Percentiles rank a stretch among this genome's conserved stretches.
phyloP scores from a whole-genome alignment of 2,797 vertebrate species.

The Myotis pilosus region DNA sequence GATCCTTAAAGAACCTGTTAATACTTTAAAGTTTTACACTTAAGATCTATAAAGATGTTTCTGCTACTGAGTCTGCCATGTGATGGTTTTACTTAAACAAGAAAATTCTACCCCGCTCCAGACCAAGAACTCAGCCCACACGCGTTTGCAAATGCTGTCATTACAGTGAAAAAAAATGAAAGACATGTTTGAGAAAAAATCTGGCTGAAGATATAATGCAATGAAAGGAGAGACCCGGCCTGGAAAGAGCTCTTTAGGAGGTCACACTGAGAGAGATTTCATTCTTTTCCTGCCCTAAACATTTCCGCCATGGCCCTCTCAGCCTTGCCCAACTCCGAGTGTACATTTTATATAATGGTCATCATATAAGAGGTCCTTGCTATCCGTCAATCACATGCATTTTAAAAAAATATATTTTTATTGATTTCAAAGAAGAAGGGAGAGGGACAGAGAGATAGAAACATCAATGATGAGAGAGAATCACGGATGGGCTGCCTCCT shows the following conservation, averaged over 20 bases:
- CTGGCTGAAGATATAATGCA: background rate
- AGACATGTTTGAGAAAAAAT: background rate
- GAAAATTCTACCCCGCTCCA: slow-evolving; percentile 60
- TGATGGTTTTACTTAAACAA: slow-evolving; percentile 78
- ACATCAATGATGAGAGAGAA: too few species aligned
- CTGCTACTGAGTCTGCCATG: slow-evolving; percentile 66
- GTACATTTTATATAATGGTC: background rate
- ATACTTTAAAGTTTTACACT: slow-evolving; percentile 81
- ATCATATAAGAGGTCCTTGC: background rate
- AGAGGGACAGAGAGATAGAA: too few species aligned
- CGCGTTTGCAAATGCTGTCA: slow-evolving; percentile 50
- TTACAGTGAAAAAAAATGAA: background rate
- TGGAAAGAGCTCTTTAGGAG: background rate
- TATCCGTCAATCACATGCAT: background rate
- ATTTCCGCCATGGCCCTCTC: background rate
- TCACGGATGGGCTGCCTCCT: too few species aligned
- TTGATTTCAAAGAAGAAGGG: too few species aligned
- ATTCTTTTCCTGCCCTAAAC: background rate
- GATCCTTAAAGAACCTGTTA: slow-evolving; percentile 82
- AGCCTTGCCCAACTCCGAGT: background rate
- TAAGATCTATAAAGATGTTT: slow-evolving; percentile 77
- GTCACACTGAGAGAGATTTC: background rate
- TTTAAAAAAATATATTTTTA: background rate
- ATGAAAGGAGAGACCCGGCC: background rate
- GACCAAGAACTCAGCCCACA: slow-evolving; percentile 19